A percentile compares a stretch with the other conserved stretches of the same genome.
Evolutionary conservation across 2,888 invertebrate species (phyloP).

Genomic region (Drosophila anceps): DNA sequence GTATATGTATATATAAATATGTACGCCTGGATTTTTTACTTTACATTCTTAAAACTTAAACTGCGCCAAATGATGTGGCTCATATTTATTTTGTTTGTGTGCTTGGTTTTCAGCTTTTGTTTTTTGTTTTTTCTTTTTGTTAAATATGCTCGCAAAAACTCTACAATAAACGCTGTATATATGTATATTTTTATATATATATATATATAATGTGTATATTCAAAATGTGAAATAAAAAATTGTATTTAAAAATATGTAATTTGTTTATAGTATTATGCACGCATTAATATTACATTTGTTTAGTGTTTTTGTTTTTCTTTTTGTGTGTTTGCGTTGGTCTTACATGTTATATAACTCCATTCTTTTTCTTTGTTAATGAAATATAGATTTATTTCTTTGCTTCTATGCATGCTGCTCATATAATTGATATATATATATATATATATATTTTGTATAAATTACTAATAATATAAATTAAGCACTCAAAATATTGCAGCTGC

Average conservation of each 20-base stretch:
- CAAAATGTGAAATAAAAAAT: constrained; percentile 77
- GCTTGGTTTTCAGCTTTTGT: constrained; percentile 66
- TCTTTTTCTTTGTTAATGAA: constrained; percentile 25
- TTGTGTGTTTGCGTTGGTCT: constrained; percentile 44
- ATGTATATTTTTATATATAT: constrained; percentile 50
- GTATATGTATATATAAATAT: constrained; percentile 79
- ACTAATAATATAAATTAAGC: constrained; percentile 79
- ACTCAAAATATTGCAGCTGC: constrained; percentile 77
- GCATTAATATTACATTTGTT: constrained; percentile 43
- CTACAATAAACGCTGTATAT: constrained; percentile 70
- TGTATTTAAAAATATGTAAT: constrained; percentile 75
- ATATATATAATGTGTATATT: constrained; percentile 70
- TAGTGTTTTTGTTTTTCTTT: constrained; percentile 40
- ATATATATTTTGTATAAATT: constrained; percentile 71
- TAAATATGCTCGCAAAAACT: constrained; percentile 79
- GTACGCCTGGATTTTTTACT: constrained; percentile 74
- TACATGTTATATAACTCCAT: constrained; percentile 59
- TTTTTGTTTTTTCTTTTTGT: constrained; percentile 40
- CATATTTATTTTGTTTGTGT: constrained; percentile 51
- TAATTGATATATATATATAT: constrained; percentile 27
- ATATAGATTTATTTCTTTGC: constrained; percentile 53
- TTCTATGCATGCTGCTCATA: constrained; percentile 60
- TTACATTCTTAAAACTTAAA: constrained; percentile 75
- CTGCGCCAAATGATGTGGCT: constrained; percentile 67
- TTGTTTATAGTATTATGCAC: constrained; percentile 62